phyloP scores from a whole-genome alignment of 2,113 vertebrate species.

The Bufo bufo region DNA sequence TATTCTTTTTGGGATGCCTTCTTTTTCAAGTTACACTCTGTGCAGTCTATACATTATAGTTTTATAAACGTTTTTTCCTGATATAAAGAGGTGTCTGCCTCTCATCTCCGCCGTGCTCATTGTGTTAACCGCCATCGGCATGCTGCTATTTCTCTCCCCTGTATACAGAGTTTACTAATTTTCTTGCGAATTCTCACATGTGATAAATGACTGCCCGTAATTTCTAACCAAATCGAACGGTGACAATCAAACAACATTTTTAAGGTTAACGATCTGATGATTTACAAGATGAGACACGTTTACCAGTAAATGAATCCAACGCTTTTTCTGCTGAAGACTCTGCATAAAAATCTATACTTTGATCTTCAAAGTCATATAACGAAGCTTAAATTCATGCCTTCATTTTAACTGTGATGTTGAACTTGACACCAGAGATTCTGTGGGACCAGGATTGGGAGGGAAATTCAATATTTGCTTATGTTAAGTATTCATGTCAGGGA shows the following conservation, averaged over 20 bases:
- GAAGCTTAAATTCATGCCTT: constrained; percentile 18
- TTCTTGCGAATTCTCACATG: background rate
- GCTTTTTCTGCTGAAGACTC: background rate
- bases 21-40: too few relatives aligned
- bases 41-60: too few relatives aligned
- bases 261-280: constrained; percentile 34
- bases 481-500: background rate
- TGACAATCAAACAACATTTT: constrained; percentile 19
- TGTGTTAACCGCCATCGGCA: background rate
- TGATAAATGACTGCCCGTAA: background rate
- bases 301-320: constrained; percentile 24
- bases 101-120: too few relatives aligned
- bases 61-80: too few relatives aligned
- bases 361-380: constrained; percentile 13
- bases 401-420: background rate
- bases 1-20: background rate
- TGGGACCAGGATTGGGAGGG: background rate
- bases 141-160: background rate
- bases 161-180: background rate
- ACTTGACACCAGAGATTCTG: background rate
- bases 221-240: background rate
- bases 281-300: constrained; percentile 41
- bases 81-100: too few relatives aligned
- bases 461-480: background rate
- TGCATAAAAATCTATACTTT: constrained; percentile 23